A percentile compares a stretch with the other conserved stretches of the same genome.
Conservation (phyloP, 1,140 invertebrate species). For the Dreissena polymorpha region DNA sequence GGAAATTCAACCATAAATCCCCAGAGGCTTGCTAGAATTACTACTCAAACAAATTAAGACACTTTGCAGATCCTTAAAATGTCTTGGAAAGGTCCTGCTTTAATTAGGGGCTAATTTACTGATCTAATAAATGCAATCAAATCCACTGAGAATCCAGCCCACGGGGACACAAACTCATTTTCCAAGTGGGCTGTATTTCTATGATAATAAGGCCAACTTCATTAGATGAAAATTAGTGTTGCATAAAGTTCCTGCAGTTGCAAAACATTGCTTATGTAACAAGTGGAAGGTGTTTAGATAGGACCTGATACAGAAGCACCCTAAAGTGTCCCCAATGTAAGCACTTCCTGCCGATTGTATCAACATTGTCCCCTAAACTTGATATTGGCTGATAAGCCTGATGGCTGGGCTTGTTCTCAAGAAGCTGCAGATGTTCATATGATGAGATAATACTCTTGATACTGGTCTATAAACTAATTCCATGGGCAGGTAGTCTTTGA, state of each 20-base stretch:
- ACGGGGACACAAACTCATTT: too few species aligned
- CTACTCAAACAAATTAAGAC: constrained; percentile 23
- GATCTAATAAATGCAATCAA: constrained; percentile 22
- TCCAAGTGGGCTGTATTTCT: too few species aligned
- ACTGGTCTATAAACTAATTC: too few species aligned
- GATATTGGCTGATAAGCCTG: constrained; percentile 1
- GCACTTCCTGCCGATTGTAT: constrained; percentile 34
- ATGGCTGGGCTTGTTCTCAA: background rate
- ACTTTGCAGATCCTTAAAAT: constrained; percentile 25
- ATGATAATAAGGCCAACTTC: too few species aligned
- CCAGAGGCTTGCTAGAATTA: background rate
- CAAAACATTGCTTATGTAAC: background rate
- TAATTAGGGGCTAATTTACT: constrained; percentile 33
- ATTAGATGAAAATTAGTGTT: too few species aligned
- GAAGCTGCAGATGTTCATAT: background rate
- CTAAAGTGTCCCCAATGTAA: constrained; percentile 46
- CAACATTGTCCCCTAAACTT: constrained; percentile 34
- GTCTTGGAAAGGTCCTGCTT: background rate
- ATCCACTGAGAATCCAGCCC: background rate
- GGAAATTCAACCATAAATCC: too few species aligned
- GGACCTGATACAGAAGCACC: constrained; percentile 4
- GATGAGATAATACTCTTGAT: too few species aligned
- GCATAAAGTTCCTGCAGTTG: background rate
- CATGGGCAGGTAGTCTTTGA: too few species aligned
- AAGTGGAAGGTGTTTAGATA: background rate